Percentiles rank a stretch among this genome's conserved stretches.
Conservation (phyloP, 2,113 vertebrate genomes). For the Ellobius talpinus region DNA sequence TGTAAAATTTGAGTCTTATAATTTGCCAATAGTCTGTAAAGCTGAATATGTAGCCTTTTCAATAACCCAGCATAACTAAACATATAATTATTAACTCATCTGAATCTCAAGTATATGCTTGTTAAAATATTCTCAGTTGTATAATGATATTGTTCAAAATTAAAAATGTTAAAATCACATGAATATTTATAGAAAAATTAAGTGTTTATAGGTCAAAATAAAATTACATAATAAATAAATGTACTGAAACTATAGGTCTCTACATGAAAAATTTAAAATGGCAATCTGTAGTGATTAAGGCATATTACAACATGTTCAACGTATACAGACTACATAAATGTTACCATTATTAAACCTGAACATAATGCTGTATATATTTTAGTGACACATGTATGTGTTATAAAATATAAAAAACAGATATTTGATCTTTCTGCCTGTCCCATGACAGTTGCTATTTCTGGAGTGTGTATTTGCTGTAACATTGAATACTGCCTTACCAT, state of each 20-base stretch:
- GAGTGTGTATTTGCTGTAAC: neutral
- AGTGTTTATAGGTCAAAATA: neutral
- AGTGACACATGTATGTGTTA: neutral
- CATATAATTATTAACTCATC: neutral
- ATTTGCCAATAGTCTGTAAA: neutral
- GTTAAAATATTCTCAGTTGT: neutral
- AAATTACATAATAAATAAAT: neutral
- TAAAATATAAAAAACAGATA: neutral
- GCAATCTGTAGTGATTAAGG: neutral
- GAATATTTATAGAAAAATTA: neutral
- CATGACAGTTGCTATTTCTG: neutral
- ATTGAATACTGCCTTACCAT: neutral
- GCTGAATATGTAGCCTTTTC: neutral
- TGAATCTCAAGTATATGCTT: neutral
- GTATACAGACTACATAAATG: neutral
- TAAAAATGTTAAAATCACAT: constrained; percentile 30
- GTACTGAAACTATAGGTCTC: neutral
- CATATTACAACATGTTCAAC: neutral
- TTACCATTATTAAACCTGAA: neutral
- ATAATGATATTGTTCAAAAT: neutral
- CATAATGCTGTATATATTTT: neutral
- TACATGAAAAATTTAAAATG: neutral
- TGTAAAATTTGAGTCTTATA: neutral
- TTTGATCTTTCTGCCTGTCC: neutral
- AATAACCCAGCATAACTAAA: neutral